Conservation (phyloP, 2,797 vertebrate genomes). For the Macroramphosus scolopax region DNA sequence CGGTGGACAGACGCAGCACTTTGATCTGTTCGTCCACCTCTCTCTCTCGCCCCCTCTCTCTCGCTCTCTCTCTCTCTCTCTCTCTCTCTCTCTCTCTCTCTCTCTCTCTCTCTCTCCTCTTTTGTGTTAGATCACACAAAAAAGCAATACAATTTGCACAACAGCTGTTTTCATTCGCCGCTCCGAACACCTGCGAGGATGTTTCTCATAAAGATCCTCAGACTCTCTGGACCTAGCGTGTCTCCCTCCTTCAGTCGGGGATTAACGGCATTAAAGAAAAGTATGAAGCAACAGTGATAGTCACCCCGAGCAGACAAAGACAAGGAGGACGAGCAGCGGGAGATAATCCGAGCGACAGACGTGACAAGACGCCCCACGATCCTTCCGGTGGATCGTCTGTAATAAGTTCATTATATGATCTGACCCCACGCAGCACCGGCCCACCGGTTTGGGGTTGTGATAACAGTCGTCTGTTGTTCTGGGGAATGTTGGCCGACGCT, state of each 20-base stretch:
- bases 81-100: too few relatives aligned
- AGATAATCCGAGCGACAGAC: slow-evolving; percentile 9
- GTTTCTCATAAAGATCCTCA: slow-evolving; percentile 16
- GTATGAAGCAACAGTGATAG: slow-evolving; percentile 17
- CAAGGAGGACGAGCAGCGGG: too few relatives aligned
- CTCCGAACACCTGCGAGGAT: slow-evolving; percentile 27
- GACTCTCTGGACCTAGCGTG: slow-evolving; percentile 19
- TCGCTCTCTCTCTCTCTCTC: too few relatives aligned
- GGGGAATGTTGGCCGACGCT: slow-evolving; percentile 35
- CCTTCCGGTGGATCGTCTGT: too few relatives aligned
- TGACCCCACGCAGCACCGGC: slow-evolving; percentile 3
- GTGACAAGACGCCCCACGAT: too few relatives aligned
- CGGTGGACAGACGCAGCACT: too few relatives aligned
- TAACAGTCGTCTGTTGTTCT: slow-evolving; percentile 39
- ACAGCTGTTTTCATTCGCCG: slow-evolving; percentile 36
- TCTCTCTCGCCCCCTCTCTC: too few relatives aligned
- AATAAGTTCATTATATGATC: too few relatives aligned
- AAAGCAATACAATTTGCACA: slow-evolving; percentile 25
- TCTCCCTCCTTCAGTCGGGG: slow-evolving; percentile 28
- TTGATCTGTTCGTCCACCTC: too few relatives aligned
- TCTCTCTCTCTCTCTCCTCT: slow-evolving; percentile 18
- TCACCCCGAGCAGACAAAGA: slow-evolving; percentile 9
- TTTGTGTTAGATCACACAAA: slow-evolving; percentile 16
- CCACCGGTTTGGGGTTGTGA: slow-evolving; percentile 31
- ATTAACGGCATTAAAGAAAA: slow-evolving; percentile 18